These are phyloP conservation scores for Acropternis orthonyx DNA, from an alignment of 2,797 vertebrate species.

Conservation along the genomic window DNA sequence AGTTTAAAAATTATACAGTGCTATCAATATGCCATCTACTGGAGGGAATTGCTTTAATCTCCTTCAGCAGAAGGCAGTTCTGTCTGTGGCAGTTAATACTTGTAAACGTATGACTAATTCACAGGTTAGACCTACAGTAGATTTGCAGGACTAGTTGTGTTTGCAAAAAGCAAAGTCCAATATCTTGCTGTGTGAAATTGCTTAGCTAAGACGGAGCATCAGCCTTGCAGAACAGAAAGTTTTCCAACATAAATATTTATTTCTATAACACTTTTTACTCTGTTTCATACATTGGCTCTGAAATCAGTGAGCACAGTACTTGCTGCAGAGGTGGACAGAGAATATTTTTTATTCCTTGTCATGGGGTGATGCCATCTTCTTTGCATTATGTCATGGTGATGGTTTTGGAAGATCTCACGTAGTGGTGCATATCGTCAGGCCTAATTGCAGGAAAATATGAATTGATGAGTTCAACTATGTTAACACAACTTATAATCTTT, in stretches of 20 bases:
- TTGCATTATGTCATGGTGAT: neutral
- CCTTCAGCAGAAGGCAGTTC: neutral
- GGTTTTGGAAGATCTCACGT: neutral
- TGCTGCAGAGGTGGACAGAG: neutral
- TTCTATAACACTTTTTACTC: neutral
- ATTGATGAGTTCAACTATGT: neutral
- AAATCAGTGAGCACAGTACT: neutral
- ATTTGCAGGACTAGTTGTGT: neutral
- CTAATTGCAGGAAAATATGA: neutral
- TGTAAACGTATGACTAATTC: neutral
- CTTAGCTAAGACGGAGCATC: neutral
- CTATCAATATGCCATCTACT: slow-evolving; percentile 12
- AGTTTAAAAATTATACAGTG: neutral
- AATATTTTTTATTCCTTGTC: neutral
- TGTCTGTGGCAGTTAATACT: neutral
- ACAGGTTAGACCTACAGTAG: neutral
- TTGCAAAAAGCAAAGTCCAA: neutral
- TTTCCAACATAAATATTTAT: neutral
- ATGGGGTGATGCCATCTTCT: neutral
- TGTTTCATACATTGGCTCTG: accelerated
- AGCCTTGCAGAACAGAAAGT: neutral
- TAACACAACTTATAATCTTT: neutral
- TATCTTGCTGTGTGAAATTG: neutral
- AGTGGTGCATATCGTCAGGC: neutral
- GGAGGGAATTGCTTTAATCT: slow-evolving; percentile 14